Conservation (phyloP, 2,113 vertebrate species). For the Oceanodroma tethys region DNA sequence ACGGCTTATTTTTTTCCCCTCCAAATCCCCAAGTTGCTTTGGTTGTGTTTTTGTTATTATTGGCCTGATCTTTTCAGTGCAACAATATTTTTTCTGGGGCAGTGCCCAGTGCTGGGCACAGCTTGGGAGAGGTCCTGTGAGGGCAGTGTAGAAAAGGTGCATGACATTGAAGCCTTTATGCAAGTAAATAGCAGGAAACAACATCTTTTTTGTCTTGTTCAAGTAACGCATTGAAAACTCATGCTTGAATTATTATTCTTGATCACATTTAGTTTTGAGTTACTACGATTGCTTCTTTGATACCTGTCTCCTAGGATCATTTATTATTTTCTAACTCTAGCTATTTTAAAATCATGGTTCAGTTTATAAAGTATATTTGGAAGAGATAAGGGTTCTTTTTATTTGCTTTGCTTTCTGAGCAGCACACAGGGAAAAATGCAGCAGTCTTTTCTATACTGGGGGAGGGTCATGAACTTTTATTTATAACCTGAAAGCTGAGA, state of each 20-base stretch:
- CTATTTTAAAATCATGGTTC: background rate
- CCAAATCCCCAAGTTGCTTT: background rate
- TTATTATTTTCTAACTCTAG: background rate
- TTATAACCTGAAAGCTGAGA: background rate
- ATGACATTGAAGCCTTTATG: background rate
- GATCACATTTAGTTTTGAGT: background rate
- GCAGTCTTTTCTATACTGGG: accelerated
- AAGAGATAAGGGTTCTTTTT: background rate
- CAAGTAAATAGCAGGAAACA: background rate
- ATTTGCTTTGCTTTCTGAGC: background rate
- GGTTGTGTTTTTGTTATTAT: background rate
- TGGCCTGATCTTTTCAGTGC: background rate
- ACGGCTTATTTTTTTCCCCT: background rate
- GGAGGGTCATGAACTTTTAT: background rate
- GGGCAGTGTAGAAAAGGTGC: background rate
- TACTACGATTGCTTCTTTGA: background rate
- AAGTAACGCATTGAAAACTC: background rate
- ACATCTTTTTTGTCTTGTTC: background rate
- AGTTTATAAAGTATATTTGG: background rate
- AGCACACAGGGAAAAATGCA: background rate
- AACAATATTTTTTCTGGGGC: background rate
- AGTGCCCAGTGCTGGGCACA: background rate
- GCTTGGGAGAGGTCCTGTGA: background rate
- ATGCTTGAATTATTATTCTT: background rate
- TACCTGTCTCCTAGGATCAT: background rate